Evolutionary conservation across 35 echinoderm and acorn worm species (phyloP), one percentile per base, ranked within the genome.

Genomic region (Strongylocentrotus purpuratus): DNA sequence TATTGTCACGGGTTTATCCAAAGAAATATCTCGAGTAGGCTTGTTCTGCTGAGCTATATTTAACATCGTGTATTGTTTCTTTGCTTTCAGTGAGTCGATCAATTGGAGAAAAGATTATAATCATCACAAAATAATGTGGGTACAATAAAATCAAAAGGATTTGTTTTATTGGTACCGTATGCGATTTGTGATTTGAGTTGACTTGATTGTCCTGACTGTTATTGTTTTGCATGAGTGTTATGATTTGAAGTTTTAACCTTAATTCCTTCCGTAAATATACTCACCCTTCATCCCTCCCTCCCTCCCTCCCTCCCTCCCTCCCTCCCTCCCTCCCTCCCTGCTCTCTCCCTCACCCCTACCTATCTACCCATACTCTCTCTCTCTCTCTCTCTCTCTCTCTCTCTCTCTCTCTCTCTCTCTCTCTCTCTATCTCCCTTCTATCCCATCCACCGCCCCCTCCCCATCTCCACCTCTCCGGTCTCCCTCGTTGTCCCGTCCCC

Each of bases 1-100:
- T 45, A 46, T 78, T 78, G 65, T 78, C 87, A 89, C 87, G 87
- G 87, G 87, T 89, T 15, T 18, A 89, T 89, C 87, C 87, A 89
- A 89, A 89, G 87, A 89, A 18, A 89, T 45, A 45, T 89, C 87
- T 46, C 33, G 31, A 33, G 87, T 89, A 18, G 65, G 65, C 87
- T 20, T 89, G 45, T 28, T 18, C 85, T 86, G 85, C 33, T 33
- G 33, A 31, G 28, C n/a, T 86, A 86, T 31, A 41, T 86, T 33
- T 86, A 31, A 33, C 33, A 89, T 45, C 87, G 87, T 89, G 87
- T 45, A 89, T 89, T 33, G 87, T 22, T 45, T 45, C 33, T 89
- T 46, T 89, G 87, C 87, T 89, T 46, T 89, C 45, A 45, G 87
- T 89, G 14, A 46, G 87, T 45, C 28, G 65, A 78, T 89, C 32